Conservation (phyloP, 2,113 vertebrate genomes). For the Peucedramus taeniatus region DNA sequence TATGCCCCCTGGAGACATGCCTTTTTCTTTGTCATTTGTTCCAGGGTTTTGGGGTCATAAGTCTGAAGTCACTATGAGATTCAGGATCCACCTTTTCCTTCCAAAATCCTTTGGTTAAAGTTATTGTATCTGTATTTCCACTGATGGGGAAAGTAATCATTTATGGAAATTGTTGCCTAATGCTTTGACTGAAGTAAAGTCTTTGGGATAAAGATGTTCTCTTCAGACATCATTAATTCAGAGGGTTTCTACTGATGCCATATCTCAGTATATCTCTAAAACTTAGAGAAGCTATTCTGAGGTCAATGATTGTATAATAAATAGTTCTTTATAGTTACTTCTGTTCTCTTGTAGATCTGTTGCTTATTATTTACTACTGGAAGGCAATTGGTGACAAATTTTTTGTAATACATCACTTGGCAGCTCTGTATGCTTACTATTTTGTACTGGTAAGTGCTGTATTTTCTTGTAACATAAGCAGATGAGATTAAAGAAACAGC, state of each 20-base stretch:
- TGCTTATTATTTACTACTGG: slow-evolving; percentile 96
- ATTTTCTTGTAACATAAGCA: slow-evolving; percentile 69
- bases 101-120: background rate
- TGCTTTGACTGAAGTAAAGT: background rate
- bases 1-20: background rate
- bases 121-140: background rate
- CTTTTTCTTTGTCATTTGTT: background rate
- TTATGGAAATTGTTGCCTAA: background rate
- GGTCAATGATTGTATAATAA: background rate
- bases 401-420: slow-evolving; percentile 93
- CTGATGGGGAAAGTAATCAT: background rate
- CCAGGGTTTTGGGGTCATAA: background rate
- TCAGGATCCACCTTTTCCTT: background rate
- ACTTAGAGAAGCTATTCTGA: background rate
- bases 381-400: slow-evolving; percentile 94
- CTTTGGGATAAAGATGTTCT: background rate
- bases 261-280: background rate
- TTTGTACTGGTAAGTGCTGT: slow-evolving; percentile 94
- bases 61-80: background rate
- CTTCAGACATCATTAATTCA: background rate
- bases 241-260: background rate
- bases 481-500: slow-evolving; percentile 68
- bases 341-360: slow-evolving; percentile 84
- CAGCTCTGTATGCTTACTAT: slow-evolving; percentile 90
- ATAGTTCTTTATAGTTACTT: background rate